Base-by-base conservation (phyloP, 2,113 vertebrate species). In the Gallinago paraguaiae region DNA sequence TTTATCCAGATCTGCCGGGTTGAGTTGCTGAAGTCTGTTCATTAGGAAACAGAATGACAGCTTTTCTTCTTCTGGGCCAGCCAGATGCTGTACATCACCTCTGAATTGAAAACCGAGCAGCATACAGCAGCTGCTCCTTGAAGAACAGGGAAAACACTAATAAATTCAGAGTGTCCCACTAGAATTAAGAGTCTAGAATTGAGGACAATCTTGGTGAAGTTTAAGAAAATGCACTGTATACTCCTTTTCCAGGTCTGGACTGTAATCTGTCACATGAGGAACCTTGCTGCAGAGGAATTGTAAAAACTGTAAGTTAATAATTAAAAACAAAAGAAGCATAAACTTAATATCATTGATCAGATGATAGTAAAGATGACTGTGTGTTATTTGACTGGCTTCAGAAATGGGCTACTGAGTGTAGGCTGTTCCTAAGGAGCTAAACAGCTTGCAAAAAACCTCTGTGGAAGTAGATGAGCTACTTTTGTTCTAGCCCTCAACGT, bases 11-110 rank as follows among this genome's bases (percentile, higher is more conserved):
- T 90, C 54, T 83, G 22, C 50, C 67, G 79, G 54, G 37, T 90
- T 48, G 85, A 48, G 6, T 48, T 95, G 33, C 37, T 92, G 67
- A 92, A 6, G 7, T 74, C 82, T 94, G 46, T 86, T 93, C 64
- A 3, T 4, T 23, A 74, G 79, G 86, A 94, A 95, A 37, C 27
- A 80, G 67, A 88, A 93, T 64, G 48, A 54, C 82, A 92, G 61
- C 63, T 94, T 70, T 37, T 85, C 53, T 85, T 92, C 82, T 93
- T 91, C 60, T 71, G 61, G 64, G 89, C 31, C 53, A 90, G 67
- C 22, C 91, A 95, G 85, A 86, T 92, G 82, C 90, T 90, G 76
- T 64, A 70, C 25, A 63, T 88, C 59, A 45, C 48, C 37, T 72
- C 70, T 90, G 92, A 86, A 54, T 0, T 92, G 37, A 59, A 95